phyloP scores from a whole-genome alignment of 2,888 invertebrate genomes.

The Drosophila trichaetosa region DNA sequence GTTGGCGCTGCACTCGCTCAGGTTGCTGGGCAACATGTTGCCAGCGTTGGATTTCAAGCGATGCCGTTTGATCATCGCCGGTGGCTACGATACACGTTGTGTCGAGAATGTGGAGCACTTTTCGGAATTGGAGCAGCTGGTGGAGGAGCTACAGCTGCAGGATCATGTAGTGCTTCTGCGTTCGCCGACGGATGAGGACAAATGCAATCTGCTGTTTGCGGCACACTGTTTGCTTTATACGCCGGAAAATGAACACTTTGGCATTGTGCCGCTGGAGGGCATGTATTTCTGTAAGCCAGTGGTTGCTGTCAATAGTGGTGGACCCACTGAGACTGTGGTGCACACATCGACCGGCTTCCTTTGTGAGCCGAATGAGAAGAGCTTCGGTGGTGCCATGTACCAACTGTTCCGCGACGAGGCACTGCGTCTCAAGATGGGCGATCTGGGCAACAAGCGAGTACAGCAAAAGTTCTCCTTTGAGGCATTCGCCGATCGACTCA shows the following conservation, averaged over 20 bases:
- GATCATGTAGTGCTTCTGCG: constrained; percentile 93
- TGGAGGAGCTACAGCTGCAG: constrained; percentile 88
- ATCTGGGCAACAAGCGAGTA: constrained; percentile 90
- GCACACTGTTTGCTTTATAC: constrained; percentile 96
- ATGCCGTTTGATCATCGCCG: constrained; percentile 95
- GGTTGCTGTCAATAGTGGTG: constrained; percentile 97
- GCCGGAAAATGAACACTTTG: constrained; percentile 98
- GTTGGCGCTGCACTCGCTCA: constrained; percentile 93
- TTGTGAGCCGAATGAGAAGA: constrained; percentile 88
- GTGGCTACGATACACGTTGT: constrained; percentile 97
- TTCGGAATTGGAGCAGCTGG: constrained; percentile 89
- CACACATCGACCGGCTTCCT: constrained; percentile 93
- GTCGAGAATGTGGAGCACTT: constrained; percentile 94
- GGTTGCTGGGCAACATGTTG: constrained; percentile 87
- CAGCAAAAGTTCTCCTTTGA: constrained; percentile 93
- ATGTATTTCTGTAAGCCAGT: constrained; percentile 98
- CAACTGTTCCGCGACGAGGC: constrained; percentile 88
- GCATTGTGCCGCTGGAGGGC: constrained; percentile 99
- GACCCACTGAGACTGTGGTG: constrained; percentile 95
- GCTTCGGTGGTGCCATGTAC: constrained; percentile 92
- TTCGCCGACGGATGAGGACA: constrained; percentile 94
- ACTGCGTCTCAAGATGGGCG: constrained; percentile 89
- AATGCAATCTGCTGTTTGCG: constrained; percentile 91
- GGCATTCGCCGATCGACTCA: constrained; percentile 90
- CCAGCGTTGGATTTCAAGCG: constrained; percentile 87